Base-by-base conservation (phyloP, 1,140 invertebrate genomes). In the Monomorium pharaonis region DNA sequence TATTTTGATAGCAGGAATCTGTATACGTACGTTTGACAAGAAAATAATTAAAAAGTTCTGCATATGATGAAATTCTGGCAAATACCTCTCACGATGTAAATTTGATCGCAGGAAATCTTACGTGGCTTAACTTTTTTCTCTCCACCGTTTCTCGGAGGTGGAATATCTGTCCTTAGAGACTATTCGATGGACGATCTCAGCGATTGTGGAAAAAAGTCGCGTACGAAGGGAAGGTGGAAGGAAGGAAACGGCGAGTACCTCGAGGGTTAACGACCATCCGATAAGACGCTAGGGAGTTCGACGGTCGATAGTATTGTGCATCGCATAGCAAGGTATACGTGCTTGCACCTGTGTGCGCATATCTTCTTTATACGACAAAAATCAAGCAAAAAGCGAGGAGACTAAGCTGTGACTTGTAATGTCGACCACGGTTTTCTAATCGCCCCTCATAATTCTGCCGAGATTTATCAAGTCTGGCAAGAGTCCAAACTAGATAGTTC, bases 271-370 rank as follows among this genome's bases (percentile, higher is more conserved):
- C 30, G 65, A 89, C 84, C 49, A 70, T 51, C 51, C 33, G 60
- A 77, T 65, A 69, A 85, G 56, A 7, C 51, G 14, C 16, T 10
- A 33, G n/a, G 54, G 78, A 83, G 62, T 85, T 80, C 54, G 63
- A 85, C 51, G 75, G 49, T 85, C 74, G 84, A 85, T 80, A 37
- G 74, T 9, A 5, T 78, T 85, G 14, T 58, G 78, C 69, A 54
- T 16, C 30, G 72, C 37, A 37, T 67, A 60, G 56, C 69, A 27
- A 47, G 49, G 7, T 58, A 7, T 44, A 60, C 33, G 63, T 24
- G 67, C 16, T 30, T 37, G 16, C 30, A 75, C 18, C 47, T 76
- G 10, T 76, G n/a, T 6, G 3, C n/a, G 12, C 27, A 30, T 18
- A 5, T 33, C 21, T 63, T 37, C 27, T 3, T 10, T 7, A 27